These are phyloP conservation scores for Eudasyphora cyanicolor DNA, from an alignment of 2,888 invertebrate genomes.

Conservation along the genomic window DNA sequence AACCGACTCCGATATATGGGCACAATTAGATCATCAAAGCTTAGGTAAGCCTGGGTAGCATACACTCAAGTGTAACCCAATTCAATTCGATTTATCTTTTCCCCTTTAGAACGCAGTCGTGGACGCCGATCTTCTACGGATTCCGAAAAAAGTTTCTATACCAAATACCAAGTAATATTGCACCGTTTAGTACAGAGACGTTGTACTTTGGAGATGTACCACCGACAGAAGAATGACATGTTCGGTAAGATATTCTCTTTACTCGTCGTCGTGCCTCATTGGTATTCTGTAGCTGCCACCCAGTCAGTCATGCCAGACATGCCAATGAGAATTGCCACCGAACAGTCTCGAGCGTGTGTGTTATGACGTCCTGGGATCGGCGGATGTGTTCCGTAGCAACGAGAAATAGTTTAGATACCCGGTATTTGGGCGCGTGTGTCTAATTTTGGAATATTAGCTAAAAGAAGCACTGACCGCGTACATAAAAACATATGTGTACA, in stretches of 20 bases:
- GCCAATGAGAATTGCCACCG: not conserved
- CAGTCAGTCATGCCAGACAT: not conserved
- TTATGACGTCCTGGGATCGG: not conserved
- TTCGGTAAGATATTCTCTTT: constrained; percentile 95
- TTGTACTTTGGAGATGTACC: constrained; percentile 94
- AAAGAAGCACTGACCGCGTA: constrained; percentile 56
- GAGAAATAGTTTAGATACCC: constrained; percentile 53
- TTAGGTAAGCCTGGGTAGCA: constrained; percentile 70
- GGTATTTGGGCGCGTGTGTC: constrained; percentile 66
- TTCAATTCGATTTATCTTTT: not conserved
- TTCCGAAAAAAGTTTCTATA: constrained; percentile 92
- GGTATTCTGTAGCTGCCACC: not conserved
- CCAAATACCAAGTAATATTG: constrained; percentile 91
- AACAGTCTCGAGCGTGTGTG: not conserved
- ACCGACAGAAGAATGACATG: constrained; percentile 89
- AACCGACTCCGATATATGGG: constrained; percentile 87
- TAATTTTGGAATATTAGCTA: constrained; percentile 74
- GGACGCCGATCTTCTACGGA: constrained; percentile 85
- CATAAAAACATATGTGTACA: not conserved
- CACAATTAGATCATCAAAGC: constrained; percentile 80
- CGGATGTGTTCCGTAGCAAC: not conserved
- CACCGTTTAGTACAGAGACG: constrained; percentile 94
- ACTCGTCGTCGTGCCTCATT: constrained; percentile 61
- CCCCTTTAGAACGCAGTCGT: constrained; percentile 75
- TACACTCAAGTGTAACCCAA: not conserved